These are phyloP conservation scores for Rhinoderma darwinii DNA, from an alignment of 2,113 vertebrate species.

Conservation along the genomic window DNA sequence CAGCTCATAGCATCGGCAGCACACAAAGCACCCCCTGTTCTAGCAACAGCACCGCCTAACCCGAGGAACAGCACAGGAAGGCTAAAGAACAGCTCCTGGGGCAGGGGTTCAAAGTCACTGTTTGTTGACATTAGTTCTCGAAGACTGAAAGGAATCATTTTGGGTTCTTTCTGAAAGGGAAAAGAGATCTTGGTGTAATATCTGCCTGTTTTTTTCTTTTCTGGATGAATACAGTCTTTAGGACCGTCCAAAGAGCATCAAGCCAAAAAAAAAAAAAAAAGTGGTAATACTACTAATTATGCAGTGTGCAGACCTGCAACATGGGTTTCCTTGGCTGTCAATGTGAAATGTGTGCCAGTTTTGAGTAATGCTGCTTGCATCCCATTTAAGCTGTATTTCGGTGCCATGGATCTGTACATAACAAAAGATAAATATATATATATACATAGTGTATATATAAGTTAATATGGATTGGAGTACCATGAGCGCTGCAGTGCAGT, in stretches of 20 bases:
- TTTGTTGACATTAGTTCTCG: slow-evolving; percentile 58
- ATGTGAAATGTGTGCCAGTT: slow-evolving; percentile 79
- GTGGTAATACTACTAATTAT: slow-evolving; percentile 74
- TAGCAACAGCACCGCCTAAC: slow-evolving; percentile 91
- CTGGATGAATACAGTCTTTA: slow-evolving; percentile 64
- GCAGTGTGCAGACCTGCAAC: slow-evolving; percentile 68
- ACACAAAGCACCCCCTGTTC: slow-evolving; percentile 96
- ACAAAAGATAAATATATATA: background rate
- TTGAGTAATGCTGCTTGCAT: slow-evolving; percentile 76
- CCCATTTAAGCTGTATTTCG: slow-evolving; percentile 42
- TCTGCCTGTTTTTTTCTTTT: slow-evolving; percentile 63
- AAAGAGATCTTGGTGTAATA: slow-evolving; percentile 61
- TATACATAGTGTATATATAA: slow-evolving; percentile 23
- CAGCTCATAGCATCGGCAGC: slow-evolving; percentile 92
- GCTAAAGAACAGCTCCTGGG: slow-evolving; percentile 45
- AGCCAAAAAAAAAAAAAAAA: slow-evolving; percentile 64
- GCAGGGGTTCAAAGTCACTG: slow-evolving; percentile 59
- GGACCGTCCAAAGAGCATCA: slow-evolving; percentile 65
- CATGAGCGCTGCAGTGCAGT: slow-evolving; percentile 26
- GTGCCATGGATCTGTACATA: slow-evolving; percentile 60
- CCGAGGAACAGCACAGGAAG: background rate
- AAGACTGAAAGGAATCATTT: slow-evolving; percentile 63
- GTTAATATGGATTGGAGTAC: slow-evolving; percentile 54
- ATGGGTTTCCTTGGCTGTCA: slow-evolving; percentile 66
- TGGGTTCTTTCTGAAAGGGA: slow-evolving; percentile 61